Evolutionary conservation across 2,797 vertebrate species (phyloP).

Genomic region (Echiichthys vipera): DNA sequence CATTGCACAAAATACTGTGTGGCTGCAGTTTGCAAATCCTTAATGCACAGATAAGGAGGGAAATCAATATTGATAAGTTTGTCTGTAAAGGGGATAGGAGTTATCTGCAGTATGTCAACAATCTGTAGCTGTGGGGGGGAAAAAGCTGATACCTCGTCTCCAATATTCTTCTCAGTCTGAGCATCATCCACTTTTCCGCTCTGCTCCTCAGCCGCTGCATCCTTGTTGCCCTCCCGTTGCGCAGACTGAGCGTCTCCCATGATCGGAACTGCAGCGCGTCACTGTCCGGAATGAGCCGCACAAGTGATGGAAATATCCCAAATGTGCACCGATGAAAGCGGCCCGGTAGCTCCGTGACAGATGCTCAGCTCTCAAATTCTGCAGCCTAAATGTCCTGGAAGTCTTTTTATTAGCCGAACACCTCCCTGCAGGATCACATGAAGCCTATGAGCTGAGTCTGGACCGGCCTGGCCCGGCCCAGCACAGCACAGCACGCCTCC

Average conservation of each 20-base stretch:
- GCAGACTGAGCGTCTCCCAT: slow-evolving; percentile 91
- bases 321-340: neutral
- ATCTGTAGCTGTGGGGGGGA: neutral
- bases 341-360: slow-evolving; percentile 38
- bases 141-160: slow-evolving; percentile 67
- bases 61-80: neutral
- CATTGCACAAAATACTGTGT: neutral
- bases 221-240: slow-evolving; percentile 75
- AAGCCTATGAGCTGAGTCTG: slow-evolving; percentile 67
- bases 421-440: slow-evolving; percentile 89
- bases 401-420: slow-evolving; percentile 81
- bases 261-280: slow-evolving; percentile 58
- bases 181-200: slow-evolving; percentile 65
- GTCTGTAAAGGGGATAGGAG: neutral
- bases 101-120: slow-evolving; percentile 4
- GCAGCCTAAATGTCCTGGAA: slow-evolving; percentile 75
- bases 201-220: slow-evolving; percentile 66
- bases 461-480: slow-evolving; percentile 38
- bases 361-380: slow-evolving; percentile 72
- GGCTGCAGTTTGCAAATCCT: neutral
- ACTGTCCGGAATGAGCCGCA: slow-evolving; percentile 35
- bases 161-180: slow-evolving; percentile 34
- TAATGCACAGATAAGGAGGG: neutral
- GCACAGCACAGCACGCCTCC: slow-evolving; percentile 76
- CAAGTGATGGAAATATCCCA: slow-evolving; percentile 50